Evolutionary conservation across 2,113 vertebrate genomes (phyloP), one percentile per base, ranked within the genome.

Genomic region (Hiodon alosoides): DNA sequence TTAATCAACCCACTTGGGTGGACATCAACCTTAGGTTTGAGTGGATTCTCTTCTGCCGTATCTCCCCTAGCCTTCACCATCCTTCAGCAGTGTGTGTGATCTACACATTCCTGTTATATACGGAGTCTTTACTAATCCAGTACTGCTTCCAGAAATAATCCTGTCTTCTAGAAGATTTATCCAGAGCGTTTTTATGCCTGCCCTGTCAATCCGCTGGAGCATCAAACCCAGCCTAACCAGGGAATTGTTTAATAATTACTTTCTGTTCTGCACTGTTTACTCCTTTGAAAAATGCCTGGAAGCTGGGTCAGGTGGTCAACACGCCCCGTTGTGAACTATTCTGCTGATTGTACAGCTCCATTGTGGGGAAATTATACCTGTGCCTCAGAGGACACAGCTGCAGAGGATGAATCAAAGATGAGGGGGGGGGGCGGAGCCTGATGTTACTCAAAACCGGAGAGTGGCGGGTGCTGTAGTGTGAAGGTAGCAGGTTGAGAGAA

Each of bases 141-240:
- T 60, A 57, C 57, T 71, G 58, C 57, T 61, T 62, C 47, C 17
- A 61, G 47, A 70, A 70, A 69, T 69, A 76, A 61, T 64, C 64
- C n/a, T 71, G 68, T 76, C 75, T 55, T 64, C 11, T 62, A 64
- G 75, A 69, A 64, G 67, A 76, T 76, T 76, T 75, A 75, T 75
- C 71, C 68, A 69, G 67, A 48, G 46, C 47, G 48, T 76, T 76
- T 71, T 70, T 66, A 75, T 53, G 73, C 53, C 46, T 72, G 73
- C 70, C 73, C 62, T 52, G 55, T 53, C 53, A 75, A 76, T 64
- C 51, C 51, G 59, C 73, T 59, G 59, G 67, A 70, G 58, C 75
- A 46, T 76, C 54, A 76, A 76, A 76, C 71, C 59, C 75, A 71
- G 14, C 75, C 51, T 76, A 67, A 69, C 71, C 74, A 68, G 73